phyloP scores from a whole-genome alignment of 2,888 invertebrate species.

The Branchellion lobata region DNA sequence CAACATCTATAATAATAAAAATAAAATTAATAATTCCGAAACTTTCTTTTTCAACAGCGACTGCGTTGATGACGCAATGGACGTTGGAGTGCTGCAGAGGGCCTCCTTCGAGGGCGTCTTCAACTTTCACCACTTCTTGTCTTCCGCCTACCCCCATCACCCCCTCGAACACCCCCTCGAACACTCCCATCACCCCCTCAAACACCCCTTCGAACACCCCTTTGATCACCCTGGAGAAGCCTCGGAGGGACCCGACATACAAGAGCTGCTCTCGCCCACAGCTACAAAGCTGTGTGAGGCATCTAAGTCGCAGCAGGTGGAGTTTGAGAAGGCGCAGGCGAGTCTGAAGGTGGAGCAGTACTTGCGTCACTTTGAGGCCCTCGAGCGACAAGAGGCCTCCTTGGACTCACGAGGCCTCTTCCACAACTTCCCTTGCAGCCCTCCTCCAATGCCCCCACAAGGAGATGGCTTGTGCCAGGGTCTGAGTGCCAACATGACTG shows the following conservation, averaged over 20 bases:
- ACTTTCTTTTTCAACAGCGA: not conserved
- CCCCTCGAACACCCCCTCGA: not conserved
- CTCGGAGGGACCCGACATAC: no score
- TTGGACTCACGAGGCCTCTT: not conserved
- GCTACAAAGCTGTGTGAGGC: no score
- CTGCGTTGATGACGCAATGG: not conserved
- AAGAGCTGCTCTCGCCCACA: no score
- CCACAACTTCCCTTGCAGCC: not conserved
- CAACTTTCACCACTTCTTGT: not conserved
- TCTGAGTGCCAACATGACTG: no score
- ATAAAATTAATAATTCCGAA: no score
- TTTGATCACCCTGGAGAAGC: no score
- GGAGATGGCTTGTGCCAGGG: no score
- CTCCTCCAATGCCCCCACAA: not conserved
- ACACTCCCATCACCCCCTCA: no score
- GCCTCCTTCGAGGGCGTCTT: not conserved
- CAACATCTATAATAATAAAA: not conserved
- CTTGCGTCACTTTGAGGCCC: not conserved
- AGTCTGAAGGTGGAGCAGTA: not conserved
- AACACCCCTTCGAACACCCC: not conserved
- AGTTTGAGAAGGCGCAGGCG: not conserved
- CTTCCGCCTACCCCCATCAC: not conserved
- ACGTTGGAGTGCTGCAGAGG: not conserved
- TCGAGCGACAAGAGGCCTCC: not conserved
- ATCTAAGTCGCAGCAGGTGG: not conserved